Evolutionary conservation across 2,888 invertebrate species (phyloP).

Genomic region (Exocentrus adspersus): DNA sequence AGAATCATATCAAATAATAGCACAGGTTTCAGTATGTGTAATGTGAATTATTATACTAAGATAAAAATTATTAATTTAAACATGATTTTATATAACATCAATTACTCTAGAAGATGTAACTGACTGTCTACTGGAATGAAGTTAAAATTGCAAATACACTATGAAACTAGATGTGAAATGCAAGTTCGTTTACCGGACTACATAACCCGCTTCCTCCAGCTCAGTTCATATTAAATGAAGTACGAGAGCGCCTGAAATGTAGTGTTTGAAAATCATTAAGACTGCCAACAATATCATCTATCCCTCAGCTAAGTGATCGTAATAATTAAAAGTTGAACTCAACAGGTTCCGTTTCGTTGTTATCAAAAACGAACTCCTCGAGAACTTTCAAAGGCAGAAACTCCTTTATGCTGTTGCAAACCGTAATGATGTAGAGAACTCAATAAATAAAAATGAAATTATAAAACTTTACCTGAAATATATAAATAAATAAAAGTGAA

Average conservation of each 20-base stretch:
- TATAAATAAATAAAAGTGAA: too few species aligned
- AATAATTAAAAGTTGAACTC: constrained; percentile 22
- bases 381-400: too few species aligned
- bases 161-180: too few species aligned
- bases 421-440: constrained; percentile 9
- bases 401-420: too few species aligned
- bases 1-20: constrained; percentile 25
- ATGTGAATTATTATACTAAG: too few species aligned
- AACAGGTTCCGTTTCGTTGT: constrained; percentile 12
- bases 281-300: constrained; percentile 26
- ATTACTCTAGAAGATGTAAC: too few species aligned
- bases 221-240: constrained; percentile 20
- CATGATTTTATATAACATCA: too few species aligned
- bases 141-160: too few species aligned
- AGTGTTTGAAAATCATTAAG: constrained; percentile 28
- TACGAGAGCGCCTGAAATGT: constrained; percentile 19
- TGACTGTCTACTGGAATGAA: too few species aligned
- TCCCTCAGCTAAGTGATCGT: constrained; percentile 18
- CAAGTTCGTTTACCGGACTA: background rate
- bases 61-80: too few species aligned
- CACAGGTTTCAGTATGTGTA: background rate
- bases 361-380: constrained; percentile 5
- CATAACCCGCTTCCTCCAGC: background rate
- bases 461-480: background rate
- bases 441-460: constrained; percentile 1